phyloP scores from a whole-genome alignment of 2,113 vertebrate species.

The Triplophysa tibetana region DNA sequence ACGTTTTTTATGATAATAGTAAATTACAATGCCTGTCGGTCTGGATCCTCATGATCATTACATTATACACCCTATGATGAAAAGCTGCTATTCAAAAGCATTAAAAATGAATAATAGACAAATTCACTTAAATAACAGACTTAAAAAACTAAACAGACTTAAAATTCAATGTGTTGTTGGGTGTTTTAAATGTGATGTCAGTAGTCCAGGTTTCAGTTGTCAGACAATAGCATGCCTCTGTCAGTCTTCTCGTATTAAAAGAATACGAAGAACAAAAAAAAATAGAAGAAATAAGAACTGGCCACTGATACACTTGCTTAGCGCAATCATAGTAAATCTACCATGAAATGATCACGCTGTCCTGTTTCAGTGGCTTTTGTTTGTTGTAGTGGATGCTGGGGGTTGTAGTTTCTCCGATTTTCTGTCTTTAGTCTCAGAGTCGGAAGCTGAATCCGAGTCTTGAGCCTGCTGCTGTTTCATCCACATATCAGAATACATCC shows the following conservation, averaged over 20 bases:
- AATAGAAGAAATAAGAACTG: background rate
- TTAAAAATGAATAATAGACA: background rate
- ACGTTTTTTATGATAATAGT: too few species aligned
- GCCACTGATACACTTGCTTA: background rate
- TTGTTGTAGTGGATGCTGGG: constrained; percentile 49
- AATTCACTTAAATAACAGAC: background rate
- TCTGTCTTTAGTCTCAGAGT: constrained; percentile 75
- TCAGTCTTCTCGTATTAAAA: background rate
- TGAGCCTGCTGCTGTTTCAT: constrained; percentile 81
- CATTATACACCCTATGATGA: background rate
- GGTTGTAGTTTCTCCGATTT: constrained; percentile 80
- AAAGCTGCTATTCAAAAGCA: background rate
- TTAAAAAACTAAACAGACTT: background rate
- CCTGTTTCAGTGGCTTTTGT: constrained; percentile 55
- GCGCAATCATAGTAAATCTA: background rate
- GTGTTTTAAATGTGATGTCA: background rate
- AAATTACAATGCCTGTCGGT: background rate
- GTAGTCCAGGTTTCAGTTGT: background rate
- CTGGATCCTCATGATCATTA: background rate
- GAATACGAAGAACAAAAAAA: background rate
- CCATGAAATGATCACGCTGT: background rate
- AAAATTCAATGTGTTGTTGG: background rate
- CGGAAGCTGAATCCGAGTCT: constrained; percentile 69
- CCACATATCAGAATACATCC: constrained; percentile 92
- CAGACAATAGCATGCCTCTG: background rate